A percentile compares a stretch with the other conserved stretches of the same genome.
These are phyloP conservation scores for Hirtodrosophila histrioides DNA, from an alignment of 2,888 invertebrate genomes.

Conservation along the genomic window DNA sequence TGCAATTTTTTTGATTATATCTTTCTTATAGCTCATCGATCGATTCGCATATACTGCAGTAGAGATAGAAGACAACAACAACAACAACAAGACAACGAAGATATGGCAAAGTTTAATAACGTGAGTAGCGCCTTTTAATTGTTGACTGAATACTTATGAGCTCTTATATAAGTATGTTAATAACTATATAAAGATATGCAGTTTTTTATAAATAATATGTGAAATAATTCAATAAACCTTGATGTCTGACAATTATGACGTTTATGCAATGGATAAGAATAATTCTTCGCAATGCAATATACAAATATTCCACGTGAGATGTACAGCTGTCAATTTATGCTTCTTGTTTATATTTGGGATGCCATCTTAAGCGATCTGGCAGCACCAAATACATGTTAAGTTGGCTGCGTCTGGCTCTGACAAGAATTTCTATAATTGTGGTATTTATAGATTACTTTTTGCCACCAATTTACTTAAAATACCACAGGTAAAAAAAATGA, in stretches of 20 bases:
- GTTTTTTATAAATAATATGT: conserved; percentile 19
- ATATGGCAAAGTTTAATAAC: conserved; percentile 53
- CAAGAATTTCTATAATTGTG: too few species aligned
- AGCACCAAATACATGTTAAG: too few species aligned
- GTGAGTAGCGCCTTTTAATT: conserved; percentile 46
- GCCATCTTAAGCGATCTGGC: too few species aligned
- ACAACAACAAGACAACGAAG: background rate
- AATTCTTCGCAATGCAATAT: too few species aligned
- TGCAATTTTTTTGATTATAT: conserved; percentile 20
- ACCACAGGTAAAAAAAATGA: too few species aligned
- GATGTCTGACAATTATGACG: background rate
- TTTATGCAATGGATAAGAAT: background rate
- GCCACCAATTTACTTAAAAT: too few species aligned
- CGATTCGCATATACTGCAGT: conserved; percentile 13
- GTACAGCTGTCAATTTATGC: too few species aligned
- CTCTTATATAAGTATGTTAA: conserved; percentile 11
- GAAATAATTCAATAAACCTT: conserved; percentile 5
- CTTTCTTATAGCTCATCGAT: conserved; percentile 33
- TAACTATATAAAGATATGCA: conserved; percentile 54
- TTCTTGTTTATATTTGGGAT: too few species aligned
- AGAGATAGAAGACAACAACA: conserved; percentile 13
- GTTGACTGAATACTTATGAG: conserved; percentile 39
- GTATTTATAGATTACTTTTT: too few species aligned
- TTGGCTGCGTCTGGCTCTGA: too few species aligned
- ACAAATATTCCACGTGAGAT: too few species aligned